phyloP scores from a whole-genome alignment of 2,888 invertebrate genomes.

The Homarus gammarus region DNA sequence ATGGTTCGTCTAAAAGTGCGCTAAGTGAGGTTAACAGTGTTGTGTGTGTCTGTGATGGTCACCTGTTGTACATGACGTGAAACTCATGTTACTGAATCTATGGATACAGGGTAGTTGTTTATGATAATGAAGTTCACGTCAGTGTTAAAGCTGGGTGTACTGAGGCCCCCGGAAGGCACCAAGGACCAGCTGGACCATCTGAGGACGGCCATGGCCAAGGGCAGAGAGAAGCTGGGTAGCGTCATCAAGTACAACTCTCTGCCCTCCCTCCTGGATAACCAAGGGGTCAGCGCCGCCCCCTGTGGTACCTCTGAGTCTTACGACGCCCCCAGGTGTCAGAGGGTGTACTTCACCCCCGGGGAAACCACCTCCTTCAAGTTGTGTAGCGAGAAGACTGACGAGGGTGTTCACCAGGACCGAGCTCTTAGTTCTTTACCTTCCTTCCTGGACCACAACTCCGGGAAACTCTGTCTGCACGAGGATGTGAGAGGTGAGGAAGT shows the following conservation, averaged over 20 bases:
- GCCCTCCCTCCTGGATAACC: conserved; percentile 49
- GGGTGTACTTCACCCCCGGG: conserved; percentile 3
- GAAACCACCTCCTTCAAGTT: not conserved
- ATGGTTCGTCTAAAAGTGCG: too few species aligned
- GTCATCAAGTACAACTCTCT: conserved; percentile 49
- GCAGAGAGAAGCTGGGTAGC: not conserved
- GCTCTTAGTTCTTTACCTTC: conserved; percentile 10
- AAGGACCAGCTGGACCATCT: not conserved
- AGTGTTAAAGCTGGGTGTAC: not conserved
- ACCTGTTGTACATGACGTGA: not conserved
- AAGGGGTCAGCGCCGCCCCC: conserved; percentile 8
- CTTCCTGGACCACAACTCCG: not conserved
- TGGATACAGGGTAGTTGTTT: not conserved
- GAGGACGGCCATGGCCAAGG: not conserved
- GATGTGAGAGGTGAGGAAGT: not conserved
- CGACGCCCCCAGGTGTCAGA: not conserved
- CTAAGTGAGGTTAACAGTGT: not conserved
- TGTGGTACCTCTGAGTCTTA: not conserved
- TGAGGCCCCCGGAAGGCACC: conserved; percentile 1
- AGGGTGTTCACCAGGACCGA: not conserved
- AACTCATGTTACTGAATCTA: too few species aligned
- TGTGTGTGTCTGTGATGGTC: not conserved
- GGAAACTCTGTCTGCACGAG: not conserved
- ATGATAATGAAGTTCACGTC: conserved; percentile 14
- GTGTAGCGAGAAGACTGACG: not conserved